Evolutionary conservation across 2,113 vertebrate species (phyloP).

Genomic region (Ictidomys tridecemlineatus): DNA sequence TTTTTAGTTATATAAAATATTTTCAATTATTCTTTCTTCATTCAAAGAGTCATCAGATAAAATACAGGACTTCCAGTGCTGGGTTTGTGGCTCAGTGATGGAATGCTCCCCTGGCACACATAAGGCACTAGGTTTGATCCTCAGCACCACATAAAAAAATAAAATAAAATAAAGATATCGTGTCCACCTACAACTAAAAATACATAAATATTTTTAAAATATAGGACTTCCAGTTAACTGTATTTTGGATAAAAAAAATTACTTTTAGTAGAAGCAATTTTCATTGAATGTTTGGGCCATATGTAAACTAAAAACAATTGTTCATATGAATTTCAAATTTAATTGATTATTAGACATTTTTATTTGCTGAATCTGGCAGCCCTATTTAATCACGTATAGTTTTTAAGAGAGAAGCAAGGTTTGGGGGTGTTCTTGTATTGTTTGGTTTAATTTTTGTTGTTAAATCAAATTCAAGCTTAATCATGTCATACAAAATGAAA

Average conservation of each 20-base stretch:
- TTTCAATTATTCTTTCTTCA: constrained; percentile 49
- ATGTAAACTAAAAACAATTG: neutral
- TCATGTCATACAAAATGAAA: constrained; percentile 66
- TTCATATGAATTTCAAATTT: constrained; percentile 56
- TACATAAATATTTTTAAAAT: neutral
- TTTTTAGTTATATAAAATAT: constrained; percentile 19
- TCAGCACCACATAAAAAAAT: no score
- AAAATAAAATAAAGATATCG: no score
- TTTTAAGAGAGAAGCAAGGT: constrained; percentile 34
- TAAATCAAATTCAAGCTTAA: constrained; percentile 65
- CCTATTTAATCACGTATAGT: neutral
- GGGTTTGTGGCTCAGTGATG: no score
- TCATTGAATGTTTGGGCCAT: neutral
- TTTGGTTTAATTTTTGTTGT: constrained; percentile 43
- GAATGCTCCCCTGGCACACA: no score
- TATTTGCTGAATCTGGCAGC: neutral
- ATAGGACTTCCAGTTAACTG: neutral
- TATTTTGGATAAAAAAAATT: neutral
- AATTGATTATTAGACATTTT: neutral
- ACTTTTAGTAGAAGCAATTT: neutral
- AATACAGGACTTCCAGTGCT: neutral
- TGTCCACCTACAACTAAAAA: no score
- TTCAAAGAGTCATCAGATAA: neutral
- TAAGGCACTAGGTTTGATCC: no score
- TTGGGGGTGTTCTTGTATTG: neutral